Conservation (phyloP, 2,797 vertebrate genomes). For the Avahi laniger region DNA sequence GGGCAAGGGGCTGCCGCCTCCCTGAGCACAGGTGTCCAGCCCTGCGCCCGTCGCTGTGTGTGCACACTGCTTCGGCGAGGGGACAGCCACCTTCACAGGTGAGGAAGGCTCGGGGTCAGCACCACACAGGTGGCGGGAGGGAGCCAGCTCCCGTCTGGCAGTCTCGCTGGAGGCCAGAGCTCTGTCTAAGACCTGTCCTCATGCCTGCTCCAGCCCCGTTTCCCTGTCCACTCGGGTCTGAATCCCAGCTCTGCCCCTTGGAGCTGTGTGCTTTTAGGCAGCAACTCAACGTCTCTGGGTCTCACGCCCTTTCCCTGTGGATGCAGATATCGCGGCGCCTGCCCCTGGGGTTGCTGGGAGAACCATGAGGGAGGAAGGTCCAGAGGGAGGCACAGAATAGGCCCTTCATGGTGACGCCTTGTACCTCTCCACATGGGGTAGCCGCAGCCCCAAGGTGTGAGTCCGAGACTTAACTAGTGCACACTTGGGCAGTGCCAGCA, state of each 20-base stretch:
- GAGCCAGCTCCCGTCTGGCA: fast-evolving
- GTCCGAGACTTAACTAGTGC: fast-evolving
- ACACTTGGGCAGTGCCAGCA: fast-evolving
- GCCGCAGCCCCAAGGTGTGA: fast-evolving
- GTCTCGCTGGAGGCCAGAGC: neutral
- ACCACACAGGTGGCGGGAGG: fast-evolving
- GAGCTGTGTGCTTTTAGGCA: neutral
- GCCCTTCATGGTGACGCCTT: fast-evolving
- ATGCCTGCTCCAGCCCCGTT: fast-evolving
- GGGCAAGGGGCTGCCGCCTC: neutral
- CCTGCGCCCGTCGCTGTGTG: fast-evolving
- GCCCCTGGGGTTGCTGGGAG: neutral
- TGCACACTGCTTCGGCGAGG: fast-evolving
- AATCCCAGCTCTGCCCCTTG: fast-evolving
- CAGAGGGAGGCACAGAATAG: fast-evolving
- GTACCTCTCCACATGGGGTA: fast-evolving
- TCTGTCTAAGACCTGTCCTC: neutral
- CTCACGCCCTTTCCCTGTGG: fast-evolving
- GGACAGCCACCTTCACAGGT: neutral
- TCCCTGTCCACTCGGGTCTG: too few species aligned
- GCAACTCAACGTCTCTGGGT: neutral
- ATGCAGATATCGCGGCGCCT: fast-evolving
- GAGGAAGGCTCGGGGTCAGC: neutral
- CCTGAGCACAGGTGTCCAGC: fast-evolving
- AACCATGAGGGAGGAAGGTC: fast-evolving